Evolutionary conservation across 2,888 invertebrate species (phyloP).

Genomic region (Zygothrica quintamaculata): DNA sequence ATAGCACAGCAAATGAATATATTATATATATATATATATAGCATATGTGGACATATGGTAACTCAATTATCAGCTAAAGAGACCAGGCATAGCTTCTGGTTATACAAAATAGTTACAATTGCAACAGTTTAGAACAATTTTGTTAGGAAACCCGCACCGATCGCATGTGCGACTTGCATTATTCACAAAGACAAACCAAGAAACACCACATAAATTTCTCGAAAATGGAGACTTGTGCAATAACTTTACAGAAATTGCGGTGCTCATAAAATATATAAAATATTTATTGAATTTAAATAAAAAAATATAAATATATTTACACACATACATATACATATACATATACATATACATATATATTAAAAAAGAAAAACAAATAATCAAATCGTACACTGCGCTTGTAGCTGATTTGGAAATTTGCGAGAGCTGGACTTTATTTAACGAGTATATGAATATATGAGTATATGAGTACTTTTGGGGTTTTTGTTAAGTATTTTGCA

Average conservation of each 20-base stretch:
- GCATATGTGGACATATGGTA: too few relatives aligned
- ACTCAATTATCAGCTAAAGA: too few relatives aligned
- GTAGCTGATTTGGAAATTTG: slow-evolving; percentile 37
- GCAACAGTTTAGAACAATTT: slow-evolving; percentile 4
- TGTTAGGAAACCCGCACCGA: not conserved
- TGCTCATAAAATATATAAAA: slow-evolving; percentile 65
- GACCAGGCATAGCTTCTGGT: too few relatives aligned
- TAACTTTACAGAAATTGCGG: slow-evolving; percentile 65
- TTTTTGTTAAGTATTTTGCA: slow-evolving; percentile 32
- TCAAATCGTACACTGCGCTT: slow-evolving; percentile 4
- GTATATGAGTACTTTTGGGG: slow-evolving; percentile 1
- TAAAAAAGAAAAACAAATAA: slow-evolving; percentile 39
- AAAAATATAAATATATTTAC: slow-evolving; percentile 21
- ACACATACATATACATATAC: slow-evolving; percentile 20
- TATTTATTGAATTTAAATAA: slow-evolving; percentile 76
- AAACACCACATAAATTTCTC: slow-evolving; percentile 54
- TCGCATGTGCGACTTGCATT: slow-evolving; percentile 60
- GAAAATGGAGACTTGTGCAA: slow-evolving; percentile 51
- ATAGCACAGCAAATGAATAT: too few relatives aligned
- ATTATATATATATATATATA: too few relatives aligned
- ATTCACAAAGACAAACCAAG: slow-evolving; percentile 47
- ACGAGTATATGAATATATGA: not conserved
- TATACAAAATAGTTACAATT: not conserved
- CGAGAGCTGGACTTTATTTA: slow-evolving; percentile 21
- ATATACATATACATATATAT: slow-evolving; percentile 31